phyloP scores from a whole-genome alignment of 2,113 vertebrate genomes.

The Calidris pugnax region DNA sequence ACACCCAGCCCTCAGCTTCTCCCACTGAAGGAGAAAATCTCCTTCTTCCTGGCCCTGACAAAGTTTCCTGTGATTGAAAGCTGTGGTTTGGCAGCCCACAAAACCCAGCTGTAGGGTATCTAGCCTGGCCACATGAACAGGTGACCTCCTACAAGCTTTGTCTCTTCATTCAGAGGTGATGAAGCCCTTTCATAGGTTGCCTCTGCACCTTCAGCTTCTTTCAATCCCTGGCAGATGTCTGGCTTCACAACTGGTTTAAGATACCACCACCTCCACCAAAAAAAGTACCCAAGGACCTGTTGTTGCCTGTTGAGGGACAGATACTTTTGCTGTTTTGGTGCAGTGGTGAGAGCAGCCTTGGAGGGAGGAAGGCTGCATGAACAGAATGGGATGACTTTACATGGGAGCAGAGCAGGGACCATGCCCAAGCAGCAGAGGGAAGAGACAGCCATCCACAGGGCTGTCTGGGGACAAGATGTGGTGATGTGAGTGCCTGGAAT shows the following conservation, averaged over 20 bases:
- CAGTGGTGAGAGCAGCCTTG: not conserved
- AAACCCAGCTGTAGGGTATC: not conserved
- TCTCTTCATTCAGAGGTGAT: not conserved
- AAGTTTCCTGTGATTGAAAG: not conserved
- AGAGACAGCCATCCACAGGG: not conserved
- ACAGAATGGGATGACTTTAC: not conserved
- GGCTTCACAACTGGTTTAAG: not conserved
- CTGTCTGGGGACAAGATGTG: not conserved
- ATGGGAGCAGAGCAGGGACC: rapidly evolving
- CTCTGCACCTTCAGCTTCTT: not conserved
- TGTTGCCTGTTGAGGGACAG: not conserved
- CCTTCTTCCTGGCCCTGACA: not conserved
- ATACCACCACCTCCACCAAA: not conserved
- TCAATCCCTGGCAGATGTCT: too few species aligned
- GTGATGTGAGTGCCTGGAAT: not conserved
- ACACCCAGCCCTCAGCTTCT: not conserved
- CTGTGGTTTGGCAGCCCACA: not conserved
- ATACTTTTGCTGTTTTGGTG: not conserved
- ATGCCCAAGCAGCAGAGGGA: not conserved
- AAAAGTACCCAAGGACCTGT: not conserved
- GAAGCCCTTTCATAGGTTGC: not conserved
- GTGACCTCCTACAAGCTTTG: not conserved
- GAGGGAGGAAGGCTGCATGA: not conserved
- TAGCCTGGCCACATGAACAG: rapidly evolving
- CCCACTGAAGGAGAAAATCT: not conserved